Evolutionary conservation across 2,113 vertebrate species (phyloP), one percentile per base, ranked within the genome.

Genomic region (Semicossyphus pulcher): DNA sequence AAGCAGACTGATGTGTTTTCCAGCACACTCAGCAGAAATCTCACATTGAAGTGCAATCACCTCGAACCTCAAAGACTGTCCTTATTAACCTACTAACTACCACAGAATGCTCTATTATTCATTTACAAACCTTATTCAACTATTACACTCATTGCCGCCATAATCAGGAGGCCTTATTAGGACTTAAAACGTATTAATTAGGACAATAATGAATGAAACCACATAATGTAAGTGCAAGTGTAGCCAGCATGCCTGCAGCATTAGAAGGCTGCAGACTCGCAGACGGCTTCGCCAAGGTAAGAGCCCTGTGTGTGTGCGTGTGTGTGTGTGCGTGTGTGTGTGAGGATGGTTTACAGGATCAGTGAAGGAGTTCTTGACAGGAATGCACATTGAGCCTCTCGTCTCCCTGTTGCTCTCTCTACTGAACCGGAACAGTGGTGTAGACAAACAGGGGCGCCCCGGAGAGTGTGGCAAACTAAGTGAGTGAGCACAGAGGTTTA

Each of bases 1-100:
- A 65, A 61, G 61, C 67, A 63, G 72, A 64, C 79, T 67, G 76
- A 81, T 87, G 72, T 62, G 64, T 73, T 83, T 86, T 91, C 77
- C 80, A 81, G 91, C 89, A 31, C 81, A 86, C 83, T 93, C 93
- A 93, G 93, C 93, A 93, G 81, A 91, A 92, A 90, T 78, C 85
- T 87, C 87, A 81, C 87, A 92, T 78, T 91, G 87, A 91, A 93
- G 89, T 86, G 87, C 91, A 91, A 92, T 92, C 89, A 91, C 88
- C 64, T 92, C 86, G 28, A 87, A 91, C 86, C 88, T 81, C 83
- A 89, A 91, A 89, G 86, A 86, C 76, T 78, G 83, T 90, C 89
- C 86, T 86, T 91, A 91, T 90, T 92, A 92, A 85, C 85, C 87
- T 73, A 42, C 75, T 84, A 87, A 91, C 86, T 86, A 87, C 77